phyloP scores from a whole-genome alignment of 2,888 invertebrate genomes.

The Cordilura impudica region DNA sequence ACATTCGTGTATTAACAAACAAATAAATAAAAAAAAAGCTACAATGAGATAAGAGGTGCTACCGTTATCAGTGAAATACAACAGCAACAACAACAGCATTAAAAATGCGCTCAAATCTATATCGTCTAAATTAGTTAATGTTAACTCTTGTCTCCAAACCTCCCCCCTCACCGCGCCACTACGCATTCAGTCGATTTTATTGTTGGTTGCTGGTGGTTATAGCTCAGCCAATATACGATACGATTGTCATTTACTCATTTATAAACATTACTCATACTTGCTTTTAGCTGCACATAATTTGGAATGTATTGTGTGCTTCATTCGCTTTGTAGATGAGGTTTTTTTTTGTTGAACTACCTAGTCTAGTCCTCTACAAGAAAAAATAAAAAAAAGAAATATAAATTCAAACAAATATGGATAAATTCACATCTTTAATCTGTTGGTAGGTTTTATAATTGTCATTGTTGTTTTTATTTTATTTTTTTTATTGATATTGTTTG shows the following conservation, averaged over 20 bases:
- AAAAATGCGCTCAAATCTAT: slow-evolving; percentile 27
- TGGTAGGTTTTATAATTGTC: slow-evolving; percentile 41
- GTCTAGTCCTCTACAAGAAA: slow-evolving; percentile 19
- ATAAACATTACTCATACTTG: slow-evolving; percentile 47
- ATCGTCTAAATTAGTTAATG: slow-evolving; percentile 22
- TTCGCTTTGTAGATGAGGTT: slow-evolving; percentile 27
- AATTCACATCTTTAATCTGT: slow-evolving; percentile 48
- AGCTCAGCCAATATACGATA: not conserved
- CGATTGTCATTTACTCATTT: slow-evolving; percentile 41
- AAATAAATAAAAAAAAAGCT: slow-evolving; percentile 19
- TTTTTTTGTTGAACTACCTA: not conserved
- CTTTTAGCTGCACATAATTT: slow-evolving; percentile 11
- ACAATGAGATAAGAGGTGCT: slow-evolving; percentile 43
- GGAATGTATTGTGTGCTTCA: not conserved
- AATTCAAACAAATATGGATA: slow-evolving; percentile 37
- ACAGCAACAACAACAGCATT: not conserved
- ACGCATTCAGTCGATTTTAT: not conserved
- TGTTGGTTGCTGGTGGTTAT: not conserved
- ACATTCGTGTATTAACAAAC: not conserved
- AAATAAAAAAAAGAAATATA: not conserved
- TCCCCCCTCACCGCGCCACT: no score
- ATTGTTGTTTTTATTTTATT: slow-evolving; percentile 10
- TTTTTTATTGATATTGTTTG: not conserved
- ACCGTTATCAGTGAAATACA: slow-evolving; percentile 51
- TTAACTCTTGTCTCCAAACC: not conserved